phyloP scores from a whole-genome alignment of 37 sponge, comb jelly and placozoan genomes.

The Petrosia ficiformis region DNA sequence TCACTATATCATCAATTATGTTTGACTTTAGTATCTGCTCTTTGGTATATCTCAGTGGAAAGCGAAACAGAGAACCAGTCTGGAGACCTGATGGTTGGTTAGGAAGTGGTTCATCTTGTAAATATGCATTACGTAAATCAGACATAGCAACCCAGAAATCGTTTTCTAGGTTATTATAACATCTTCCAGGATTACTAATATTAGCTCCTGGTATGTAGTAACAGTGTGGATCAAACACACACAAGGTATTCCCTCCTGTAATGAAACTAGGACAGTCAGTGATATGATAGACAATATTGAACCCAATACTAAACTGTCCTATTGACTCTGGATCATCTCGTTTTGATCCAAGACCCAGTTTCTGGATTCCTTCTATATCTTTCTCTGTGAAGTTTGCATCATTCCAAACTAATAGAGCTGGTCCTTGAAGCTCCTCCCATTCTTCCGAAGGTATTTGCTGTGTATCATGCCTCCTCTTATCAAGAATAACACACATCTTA shows the following conservation, averaged over 20 bases:
- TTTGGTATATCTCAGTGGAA: too few relatives aligned
- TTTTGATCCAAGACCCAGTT: slow-evolving; percentile 63
- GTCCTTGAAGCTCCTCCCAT: slow-evolving; percentile 73
- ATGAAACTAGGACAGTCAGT: slow-evolving; percentile 73
- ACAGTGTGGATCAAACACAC: slow-evolving; percentile 48
- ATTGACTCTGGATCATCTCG: slow-evolving; percentile 38
- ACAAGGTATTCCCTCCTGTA: slow-evolving; percentile 34
- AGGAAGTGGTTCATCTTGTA: too few relatives aligned
- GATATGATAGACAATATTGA: slow-evolving; percentile 73
- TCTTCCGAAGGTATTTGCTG: slow-evolving; percentile 13
- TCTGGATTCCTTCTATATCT: slow-evolving; percentile 61
- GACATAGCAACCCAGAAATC: neutral
- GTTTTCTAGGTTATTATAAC: neutral
- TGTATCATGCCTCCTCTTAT: slow-evolving; percentile 6
- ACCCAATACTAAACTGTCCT: slow-evolving; percentile 74
- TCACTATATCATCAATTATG: too few relatives aligned
- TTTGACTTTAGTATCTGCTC: too few relatives aligned
- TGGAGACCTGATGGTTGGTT: too few relatives aligned
- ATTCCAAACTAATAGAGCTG: slow-evolving; percentile 75
- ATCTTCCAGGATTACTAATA: slow-evolving; percentile 9
- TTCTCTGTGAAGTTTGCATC: slow-evolving; percentile 41
- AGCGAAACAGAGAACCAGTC: too few relatives aligned
- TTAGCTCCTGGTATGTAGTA: slow-evolving; percentile 15
- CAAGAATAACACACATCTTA: slow-evolving; percentile 74
- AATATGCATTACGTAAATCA: neutral